A percentile compares a stretch with the other conserved stretches of the same genome.
Evolutionary conservation across 2,888 invertebrate species (phyloP).

Genomic region (Beris morrisii): DNA sequence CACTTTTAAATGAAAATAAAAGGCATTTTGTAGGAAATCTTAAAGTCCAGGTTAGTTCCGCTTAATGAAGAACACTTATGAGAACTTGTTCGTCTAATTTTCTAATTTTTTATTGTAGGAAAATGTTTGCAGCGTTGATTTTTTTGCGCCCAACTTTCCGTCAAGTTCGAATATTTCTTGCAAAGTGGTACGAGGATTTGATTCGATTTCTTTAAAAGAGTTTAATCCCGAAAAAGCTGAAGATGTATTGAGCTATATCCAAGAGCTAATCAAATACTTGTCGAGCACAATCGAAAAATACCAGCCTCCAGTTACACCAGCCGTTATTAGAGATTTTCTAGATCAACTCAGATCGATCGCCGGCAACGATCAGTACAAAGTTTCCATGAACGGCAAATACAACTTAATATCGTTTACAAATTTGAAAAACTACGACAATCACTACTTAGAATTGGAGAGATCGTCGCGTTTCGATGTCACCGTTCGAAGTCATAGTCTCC

Average conservation of each 20-base stretch:
- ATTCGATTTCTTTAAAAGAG: not conserved
- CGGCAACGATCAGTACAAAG: not conserved
- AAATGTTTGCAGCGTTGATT: slow-evolving; percentile 5
- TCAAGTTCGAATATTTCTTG: slow-evolving; percentile 3
- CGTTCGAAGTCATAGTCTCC: slow-evolving; percentile 48
- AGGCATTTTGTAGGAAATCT: slow-evolving; percentile 1
- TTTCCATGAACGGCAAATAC: not conserved
- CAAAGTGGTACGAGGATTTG: slow-evolving; percentile 4
- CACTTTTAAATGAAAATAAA: not conserved
- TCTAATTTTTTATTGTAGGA: not conserved
- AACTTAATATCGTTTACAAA: slow-evolving; percentile 45
- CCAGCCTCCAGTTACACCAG: not conserved
- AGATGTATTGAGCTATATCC: not conserved
- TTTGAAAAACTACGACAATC: slow-evolving; percentile 46
- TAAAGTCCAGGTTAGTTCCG: not conserved
- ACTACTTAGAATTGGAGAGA: slow-evolving; percentile 47
- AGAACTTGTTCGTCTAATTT: not conserved
- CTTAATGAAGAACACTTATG: not conserved
- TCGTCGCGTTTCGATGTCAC: slow-evolving; percentile 28
- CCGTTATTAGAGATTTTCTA: not conserved
- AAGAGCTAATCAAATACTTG: not conserved
- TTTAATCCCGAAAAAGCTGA: not conserved
- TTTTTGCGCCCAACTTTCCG: slow-evolving; percentile 21
- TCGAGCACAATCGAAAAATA: not conserved
- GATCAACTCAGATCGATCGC: slow-evolving; percentile 2